Evolutionary conservation across 2,888 invertebrate species (phyloP).

Genomic region (Polymixis flavicincta): DNA sequence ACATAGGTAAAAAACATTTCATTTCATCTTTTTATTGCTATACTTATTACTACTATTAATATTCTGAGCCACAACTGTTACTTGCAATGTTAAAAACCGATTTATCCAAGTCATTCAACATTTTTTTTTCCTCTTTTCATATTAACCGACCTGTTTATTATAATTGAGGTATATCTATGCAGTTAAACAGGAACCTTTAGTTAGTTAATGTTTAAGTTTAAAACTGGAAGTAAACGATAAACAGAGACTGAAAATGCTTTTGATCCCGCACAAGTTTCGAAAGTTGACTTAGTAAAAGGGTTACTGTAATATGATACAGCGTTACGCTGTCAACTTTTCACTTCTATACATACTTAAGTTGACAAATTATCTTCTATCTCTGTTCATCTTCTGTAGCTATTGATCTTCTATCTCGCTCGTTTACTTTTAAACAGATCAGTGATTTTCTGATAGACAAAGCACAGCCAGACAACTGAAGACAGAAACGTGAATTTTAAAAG

Average conservation of each 20-base stretch:
- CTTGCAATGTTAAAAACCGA: neutral
- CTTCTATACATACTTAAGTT: neutral
- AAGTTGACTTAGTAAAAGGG: constrained; percentile 31
- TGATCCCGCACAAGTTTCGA: constrained; percentile 39
- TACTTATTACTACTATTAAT: neutral
- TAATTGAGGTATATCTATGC: neutral
- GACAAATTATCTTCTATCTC: constrained; percentile 4
- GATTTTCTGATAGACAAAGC: neutral
- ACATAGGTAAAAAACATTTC: neutral
- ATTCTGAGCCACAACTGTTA: neutral
- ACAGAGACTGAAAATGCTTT: constrained; percentile 37
- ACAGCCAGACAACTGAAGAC: neutral
- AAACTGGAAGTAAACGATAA: constrained; percentile 35
- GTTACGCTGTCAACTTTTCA: constrained; percentile 24
- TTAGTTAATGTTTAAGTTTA: constrained; percentile 30
- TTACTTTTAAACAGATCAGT: neutral
- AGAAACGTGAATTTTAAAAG: neutral
- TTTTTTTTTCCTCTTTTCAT: neutral
- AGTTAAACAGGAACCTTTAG: neutral
- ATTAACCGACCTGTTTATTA: neutral
- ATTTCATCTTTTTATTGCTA: neutral
- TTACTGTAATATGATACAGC: constrained; percentile 29
- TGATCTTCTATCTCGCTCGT: neutral
- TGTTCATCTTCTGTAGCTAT: neutral
- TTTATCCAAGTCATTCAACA: neutral